These are phyloP conservation scores for Apis dorsata DNA, from an alignment of 1,140 invertebrate genomes.

Conservation along the genomic window DNA sequence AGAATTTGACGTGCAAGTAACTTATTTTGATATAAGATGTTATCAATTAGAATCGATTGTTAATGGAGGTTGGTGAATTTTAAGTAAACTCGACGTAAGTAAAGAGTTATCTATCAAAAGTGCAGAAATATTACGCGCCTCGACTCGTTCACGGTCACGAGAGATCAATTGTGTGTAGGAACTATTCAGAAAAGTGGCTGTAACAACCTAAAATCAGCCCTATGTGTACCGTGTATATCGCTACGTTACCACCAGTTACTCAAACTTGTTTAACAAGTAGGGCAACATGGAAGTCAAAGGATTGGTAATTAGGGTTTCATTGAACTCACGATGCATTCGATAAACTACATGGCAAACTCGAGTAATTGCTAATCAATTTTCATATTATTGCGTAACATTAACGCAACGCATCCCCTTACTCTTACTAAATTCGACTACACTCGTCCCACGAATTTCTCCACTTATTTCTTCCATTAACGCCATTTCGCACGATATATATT, in stretches of 20 bases:
- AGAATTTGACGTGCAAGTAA: too few species aligned
- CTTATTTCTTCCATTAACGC: not conserved
- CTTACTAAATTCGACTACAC: not conserved
- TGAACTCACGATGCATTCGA: conserved; percentile 12
- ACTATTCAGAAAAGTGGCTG: not conserved
- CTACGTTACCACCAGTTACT: conserved; percentile 21
- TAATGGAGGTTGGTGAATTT: too few species aligned
- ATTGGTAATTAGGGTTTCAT: conserved; percentile 29
- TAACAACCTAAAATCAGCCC: not conserved
- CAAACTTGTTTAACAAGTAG: conserved; percentile 44
- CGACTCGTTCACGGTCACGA: conserved; percentile 13
- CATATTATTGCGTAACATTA: conserved; percentile 33
- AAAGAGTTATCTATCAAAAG: not conserved
- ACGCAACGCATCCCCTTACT: not conserved
- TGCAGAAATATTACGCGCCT: not conserved
- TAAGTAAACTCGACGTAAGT: too few species aligned
- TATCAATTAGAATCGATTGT: too few species aligned
- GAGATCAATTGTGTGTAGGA: conserved; percentile 11
- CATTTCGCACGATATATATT: too few species aligned
- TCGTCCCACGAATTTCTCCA: not conserved
- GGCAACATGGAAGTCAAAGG: conserved; percentile 42
- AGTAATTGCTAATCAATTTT: conserved; percentile 39
- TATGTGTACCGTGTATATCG: not conserved
- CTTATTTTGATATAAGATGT: too few species aligned
- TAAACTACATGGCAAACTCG: conserved; percentile 30